These are phyloP conservation scores for Pristionchus exspectatus DNA, from an alignment of 2,888 invertebrate genomes.

Conservation along the genomic window DNA sequence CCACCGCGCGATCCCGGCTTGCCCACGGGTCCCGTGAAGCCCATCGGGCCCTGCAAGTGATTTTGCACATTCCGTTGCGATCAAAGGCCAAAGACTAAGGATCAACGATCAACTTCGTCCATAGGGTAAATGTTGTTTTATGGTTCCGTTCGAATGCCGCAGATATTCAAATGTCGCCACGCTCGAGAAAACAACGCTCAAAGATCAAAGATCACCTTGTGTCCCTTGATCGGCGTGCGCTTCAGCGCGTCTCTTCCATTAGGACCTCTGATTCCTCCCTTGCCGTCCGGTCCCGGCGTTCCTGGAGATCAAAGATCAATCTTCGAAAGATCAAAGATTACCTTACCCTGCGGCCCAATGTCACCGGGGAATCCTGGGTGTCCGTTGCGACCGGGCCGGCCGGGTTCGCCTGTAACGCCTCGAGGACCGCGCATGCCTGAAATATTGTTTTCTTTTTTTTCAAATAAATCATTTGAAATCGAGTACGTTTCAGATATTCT, in stretches of 20 bases:
- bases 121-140: too few relatives aligned
- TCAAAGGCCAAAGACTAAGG: background rate
- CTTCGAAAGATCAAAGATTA: background rate
- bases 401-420: conserved; percentile 45
- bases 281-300: conserved; percentile 45
- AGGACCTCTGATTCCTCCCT: conserved; percentile 6
- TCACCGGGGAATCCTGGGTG: conserved; percentile 42
- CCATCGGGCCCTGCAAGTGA: conserved; percentile 11
- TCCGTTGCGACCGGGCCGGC: conserved; percentile 53
- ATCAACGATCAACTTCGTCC: background rate
- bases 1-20: conserved; percentile 30
- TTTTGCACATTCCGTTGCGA: background rate
- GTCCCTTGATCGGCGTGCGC: conserved; percentile 7
- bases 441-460: background rate
- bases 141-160: too few relatives aligned
- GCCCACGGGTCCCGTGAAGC: conserved; percentile 38
- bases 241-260: conserved; percentile 53
- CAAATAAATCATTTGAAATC: background rate
- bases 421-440: conserved; percentile 53
- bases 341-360: conserved; percentile 24
- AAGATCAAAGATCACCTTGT: conserved; percentile 19
- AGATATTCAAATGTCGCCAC: too few relatives aligned
- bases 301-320: background rate
- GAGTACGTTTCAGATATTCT: background rate
- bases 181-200: background rate